Conservation (phyloP, 2,113 vertebrate species). For the Poeciliopsis retropinna region DNA sequence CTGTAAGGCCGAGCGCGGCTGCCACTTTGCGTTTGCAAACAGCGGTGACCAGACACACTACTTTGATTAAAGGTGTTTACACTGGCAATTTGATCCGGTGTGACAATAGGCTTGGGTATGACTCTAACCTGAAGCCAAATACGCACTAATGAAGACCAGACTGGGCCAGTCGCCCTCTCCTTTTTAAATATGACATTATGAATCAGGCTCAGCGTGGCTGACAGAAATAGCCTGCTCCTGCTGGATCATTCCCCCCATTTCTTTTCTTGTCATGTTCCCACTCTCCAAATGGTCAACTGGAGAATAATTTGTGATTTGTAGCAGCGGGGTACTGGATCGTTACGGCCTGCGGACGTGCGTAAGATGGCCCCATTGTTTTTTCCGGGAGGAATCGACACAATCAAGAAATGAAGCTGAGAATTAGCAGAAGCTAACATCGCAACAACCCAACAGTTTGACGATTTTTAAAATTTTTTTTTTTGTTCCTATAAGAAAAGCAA, state of each 20-base stretch:
- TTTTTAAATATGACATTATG: conserved; percentile 64
- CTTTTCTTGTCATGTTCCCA: background rate
- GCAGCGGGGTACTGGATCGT: conserved; percentile 3
- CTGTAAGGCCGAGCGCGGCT: conserved; percentile 40
- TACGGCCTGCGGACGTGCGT: conserved; percentile 1
- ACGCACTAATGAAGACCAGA: conserved; percentile 75
- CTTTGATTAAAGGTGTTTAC: conserved; percentile 79
- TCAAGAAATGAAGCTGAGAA: conserved; percentile 62
- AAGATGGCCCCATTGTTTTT: conserved; percentile 51
- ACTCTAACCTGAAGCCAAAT: conserved; percentile 66
- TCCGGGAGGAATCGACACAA: conserved; percentile 45
- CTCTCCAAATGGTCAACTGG: conserved; percentile 28
- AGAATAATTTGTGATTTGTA: conserved; percentile 34
- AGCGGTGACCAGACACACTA: conserved; percentile 63
- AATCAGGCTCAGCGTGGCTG: conserved; percentile 65
- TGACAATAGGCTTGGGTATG: conserved; percentile 69
- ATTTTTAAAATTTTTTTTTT: conserved; percentile 63
- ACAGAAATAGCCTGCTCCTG: conserved; percentile 57
- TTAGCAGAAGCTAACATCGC: conserved; percentile 65
- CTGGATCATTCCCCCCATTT: background rate
- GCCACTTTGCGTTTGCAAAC: conserved; percentile 68
- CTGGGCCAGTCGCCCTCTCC: conserved; percentile 22
- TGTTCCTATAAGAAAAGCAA: conserved; percentile 25
- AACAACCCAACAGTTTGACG: conserved; percentile 46
- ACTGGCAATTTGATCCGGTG: conserved; percentile 70